These are phyloP conservation scores for Malurus leucopterus DNA, from an alignment of 2,797 vertebrate species.

Conservation along the genomic window DNA sequence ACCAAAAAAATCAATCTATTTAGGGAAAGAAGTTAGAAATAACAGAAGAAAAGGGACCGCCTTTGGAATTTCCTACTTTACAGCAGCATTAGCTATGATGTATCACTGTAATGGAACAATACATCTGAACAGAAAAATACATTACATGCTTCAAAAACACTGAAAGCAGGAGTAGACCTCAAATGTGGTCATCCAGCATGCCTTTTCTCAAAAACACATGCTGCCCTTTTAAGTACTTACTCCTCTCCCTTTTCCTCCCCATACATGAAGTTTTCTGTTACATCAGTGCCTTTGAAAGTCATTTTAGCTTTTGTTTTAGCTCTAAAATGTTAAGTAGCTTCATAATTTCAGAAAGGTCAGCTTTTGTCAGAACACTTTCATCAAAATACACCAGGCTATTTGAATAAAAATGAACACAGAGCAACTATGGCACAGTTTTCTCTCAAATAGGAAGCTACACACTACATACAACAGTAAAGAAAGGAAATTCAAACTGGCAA, in stretches of 20 bases:
- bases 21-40: conserved; percentile 6
- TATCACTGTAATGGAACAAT: not conserved
- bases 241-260: not conserved
- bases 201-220: not conserved
- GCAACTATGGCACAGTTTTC: not conserved
- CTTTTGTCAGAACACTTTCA: not conserved
- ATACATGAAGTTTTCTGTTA: not conserved
- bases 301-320: not conserved
- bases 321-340: not conserved
- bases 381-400: not conserved
- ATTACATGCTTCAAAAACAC: not conserved
- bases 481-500: not conserved
- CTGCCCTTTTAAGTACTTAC: not conserved
- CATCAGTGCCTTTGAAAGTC: not conserved
- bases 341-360: not conserved
- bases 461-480: not conserved
- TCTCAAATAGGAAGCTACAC: not conserved
- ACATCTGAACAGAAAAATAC: not conserved
- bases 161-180: not conserved
- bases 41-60: not conserved
- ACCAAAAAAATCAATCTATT: not conserved
- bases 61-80: conserved; percentile 30
- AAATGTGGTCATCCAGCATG: not conserved
- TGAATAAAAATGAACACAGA: not conserved
- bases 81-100: not conserved